Conservation (phyloP, 2,797 vertebrate genomes). For the Sorex maritimensis region DNA sequence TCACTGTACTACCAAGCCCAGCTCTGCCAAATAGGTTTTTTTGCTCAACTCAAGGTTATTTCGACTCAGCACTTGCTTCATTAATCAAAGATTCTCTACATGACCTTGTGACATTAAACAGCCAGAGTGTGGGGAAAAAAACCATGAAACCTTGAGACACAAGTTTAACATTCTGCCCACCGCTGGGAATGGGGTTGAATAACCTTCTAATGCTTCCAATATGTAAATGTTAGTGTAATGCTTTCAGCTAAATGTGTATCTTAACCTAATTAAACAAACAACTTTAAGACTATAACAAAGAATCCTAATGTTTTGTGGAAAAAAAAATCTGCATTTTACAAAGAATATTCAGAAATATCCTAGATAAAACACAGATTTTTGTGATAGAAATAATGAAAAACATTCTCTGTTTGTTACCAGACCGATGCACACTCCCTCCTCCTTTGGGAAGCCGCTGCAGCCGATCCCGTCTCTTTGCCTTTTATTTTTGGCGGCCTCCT, state of each 20-base stretch:
- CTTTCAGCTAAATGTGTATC: slow-evolving; percentile 85
- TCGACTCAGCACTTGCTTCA: slow-evolving; percentile 67
- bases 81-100: slow-evolving; percentile 67
- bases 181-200: slow-evolving; percentile 69
- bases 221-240: slow-evolving; percentile 90
- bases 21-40: slow-evolving; percentile 76
- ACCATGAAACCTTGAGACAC: slow-evolving; percentile 82
- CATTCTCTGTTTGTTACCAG: slow-evolving; percentile 94
- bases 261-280: slow-evolving; percentile 83
- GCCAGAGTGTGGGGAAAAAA: slow-evolving; percentile 73
- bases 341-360: slow-evolving; percentile 92
- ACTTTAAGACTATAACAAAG: slow-evolving; percentile 87
- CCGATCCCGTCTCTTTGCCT: slow-evolving; percentile 94
- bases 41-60: slow-evolving; percentile 79
- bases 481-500: slow-evolving; percentile 95
- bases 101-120: slow-evolving; percentile 82
- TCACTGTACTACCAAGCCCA: slow-evolving; percentile 83
- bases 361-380: slow-evolving; percentile 93
- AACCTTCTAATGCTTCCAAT: slow-evolving; percentile 76
- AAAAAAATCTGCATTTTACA: slow-evolving; percentile 93
- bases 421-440: slow-evolving; percentile 95
- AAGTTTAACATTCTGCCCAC: slow-evolving; percentile 46
- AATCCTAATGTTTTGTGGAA: slow-evolving; percentile 89
- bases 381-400: slow-evolving; percentile 90
- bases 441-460: slow-evolving; percentile 94